These are phyloP conservation scores for Myocastor coypus DNA, from an alignment of 2,113 vertebrate species.

Conservation along the genomic window DNA sequence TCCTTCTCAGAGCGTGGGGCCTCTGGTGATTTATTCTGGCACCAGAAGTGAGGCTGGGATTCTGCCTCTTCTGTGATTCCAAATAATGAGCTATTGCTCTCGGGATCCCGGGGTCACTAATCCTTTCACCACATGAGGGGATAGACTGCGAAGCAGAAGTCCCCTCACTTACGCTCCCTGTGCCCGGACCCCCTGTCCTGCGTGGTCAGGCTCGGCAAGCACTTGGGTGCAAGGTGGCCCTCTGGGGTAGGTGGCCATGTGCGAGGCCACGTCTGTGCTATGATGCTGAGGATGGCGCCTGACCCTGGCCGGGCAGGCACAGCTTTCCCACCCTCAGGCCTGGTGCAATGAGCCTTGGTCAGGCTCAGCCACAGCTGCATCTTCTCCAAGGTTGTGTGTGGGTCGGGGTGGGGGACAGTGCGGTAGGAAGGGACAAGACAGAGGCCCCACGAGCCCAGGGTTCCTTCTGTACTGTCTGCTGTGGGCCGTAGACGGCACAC, in stretches of 20 bases:
- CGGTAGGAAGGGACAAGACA: not conserved
- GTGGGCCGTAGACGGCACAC: not conserved
- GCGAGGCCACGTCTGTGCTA: not conserved
- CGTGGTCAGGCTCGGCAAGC: not conserved
- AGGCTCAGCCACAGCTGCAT: not conserved
- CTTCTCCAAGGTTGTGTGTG: not conserved
- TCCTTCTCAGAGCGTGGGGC: not conserved
- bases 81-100: not conserved
- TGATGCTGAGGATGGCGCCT: too few relatives aligned
- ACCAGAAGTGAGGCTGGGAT: constrained; percentile 21
- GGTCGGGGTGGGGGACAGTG: not conserved
- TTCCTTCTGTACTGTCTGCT: not conserved
- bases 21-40: not conserved
- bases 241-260: constrained; percentile 5
- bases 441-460: rapidly evolving
- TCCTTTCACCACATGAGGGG: not conserved
- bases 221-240: not conserved
- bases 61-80: too few relatives aligned
- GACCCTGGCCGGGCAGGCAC: not conserved
- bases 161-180: not conserved
- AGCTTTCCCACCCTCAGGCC: not conserved
- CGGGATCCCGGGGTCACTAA: not conserved
- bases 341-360: not conserved
- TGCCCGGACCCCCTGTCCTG: not conserved
- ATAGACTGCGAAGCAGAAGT: not conserved